Percentiles rank a stretch among this genome's conserved stretches.
Evolutionary conservation across 2,888 invertebrate species (phyloP).

Genomic region (Azorinus chamasolen): DNA sequence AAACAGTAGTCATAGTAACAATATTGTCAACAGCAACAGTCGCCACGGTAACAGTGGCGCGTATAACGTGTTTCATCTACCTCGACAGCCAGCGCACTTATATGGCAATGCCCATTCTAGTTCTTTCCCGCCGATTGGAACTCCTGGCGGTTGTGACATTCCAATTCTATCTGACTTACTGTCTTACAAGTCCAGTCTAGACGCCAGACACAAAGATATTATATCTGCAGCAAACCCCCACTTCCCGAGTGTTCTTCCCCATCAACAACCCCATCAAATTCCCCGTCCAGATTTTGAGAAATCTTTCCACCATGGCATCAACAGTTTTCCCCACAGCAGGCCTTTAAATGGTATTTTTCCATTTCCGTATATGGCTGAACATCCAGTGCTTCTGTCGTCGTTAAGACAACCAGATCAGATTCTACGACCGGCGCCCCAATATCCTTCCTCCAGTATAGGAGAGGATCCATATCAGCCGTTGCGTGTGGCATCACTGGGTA

Average conservation of each 20-base stretch:
- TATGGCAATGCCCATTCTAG: too few species aligned
- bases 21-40: neutral
- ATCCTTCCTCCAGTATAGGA: constrained; percentile 54
- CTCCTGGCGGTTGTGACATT: constrained; percentile 40
- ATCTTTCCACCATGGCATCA: constrained; percentile 21
- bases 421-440: constrained; percentile 66
- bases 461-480: constrained; percentile 77
- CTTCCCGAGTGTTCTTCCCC: neutral
- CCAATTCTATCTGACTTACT: constrained; percentile 70
- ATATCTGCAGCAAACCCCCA: constrained; percentile 9
- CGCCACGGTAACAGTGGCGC: neutral
- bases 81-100: constrained; percentile 1
- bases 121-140: constrained; percentile 1
- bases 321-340: constrained; percentile 41
- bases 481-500: constrained; percentile 74
- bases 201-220: constrained; percentile 30
- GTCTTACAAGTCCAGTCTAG: constrained; percentile 32
- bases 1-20: neutral
- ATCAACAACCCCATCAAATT: neutral
- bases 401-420: constrained; percentile 70
- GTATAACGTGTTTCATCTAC: constrained; percentile 23
- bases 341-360: constrained; percentile 72
- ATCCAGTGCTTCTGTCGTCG: constrained; percentile 75
- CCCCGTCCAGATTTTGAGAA: constrained; percentile 19
- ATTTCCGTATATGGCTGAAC: constrained; percentile 77